Evolutionary conservation across 2,888 invertebrate species (phyloP).

Genomic region (Drosophila borealis): DNA sequence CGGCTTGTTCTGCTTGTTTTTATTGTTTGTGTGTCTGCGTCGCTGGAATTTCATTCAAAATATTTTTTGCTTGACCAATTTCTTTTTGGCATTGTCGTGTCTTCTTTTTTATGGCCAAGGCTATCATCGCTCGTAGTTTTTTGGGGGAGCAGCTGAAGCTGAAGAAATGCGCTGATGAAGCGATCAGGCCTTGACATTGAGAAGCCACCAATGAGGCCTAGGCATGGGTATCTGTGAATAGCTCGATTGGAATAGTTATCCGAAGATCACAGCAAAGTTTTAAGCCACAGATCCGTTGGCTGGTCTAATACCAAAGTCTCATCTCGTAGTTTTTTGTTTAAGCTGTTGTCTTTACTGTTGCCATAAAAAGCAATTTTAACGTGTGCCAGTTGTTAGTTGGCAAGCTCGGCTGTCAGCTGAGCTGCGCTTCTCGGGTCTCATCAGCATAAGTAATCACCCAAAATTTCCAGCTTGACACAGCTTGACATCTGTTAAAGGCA

Average conservation of each 20-base stretch:
- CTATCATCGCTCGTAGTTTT: conserved; percentile 26
- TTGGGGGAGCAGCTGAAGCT: not conserved
- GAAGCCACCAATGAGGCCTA: conserved; percentile 14
- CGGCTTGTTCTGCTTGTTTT: conserved; percentile 41
- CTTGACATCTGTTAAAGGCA: conserved; percentile 71
- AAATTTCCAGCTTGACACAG: conserved; percentile 69
- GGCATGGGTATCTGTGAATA: not conserved
- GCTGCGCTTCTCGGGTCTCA: conserved; percentile 16
- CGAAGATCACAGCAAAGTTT: too few relatives aligned
- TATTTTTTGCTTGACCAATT: conserved; percentile 73
- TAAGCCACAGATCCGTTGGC: not conserved
- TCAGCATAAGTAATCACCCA: conserved; percentile 60
- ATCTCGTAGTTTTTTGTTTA: too few relatives aligned
- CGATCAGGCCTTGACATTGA: conserved; percentile 81
- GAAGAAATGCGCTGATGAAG: conserved; percentile 59
- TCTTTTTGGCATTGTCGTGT: conserved; percentile 65
- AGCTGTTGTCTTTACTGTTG: too few relatives aligned
- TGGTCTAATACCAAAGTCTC: too few relatives aligned
- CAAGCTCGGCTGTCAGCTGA: conserved; percentile 17
- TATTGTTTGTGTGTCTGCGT: conserved; percentile 41
- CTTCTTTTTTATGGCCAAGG: conserved; percentile 44
- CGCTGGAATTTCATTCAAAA: conserved; percentile 77
- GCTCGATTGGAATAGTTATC: too few relatives aligned
- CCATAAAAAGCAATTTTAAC: too few relatives aligned
- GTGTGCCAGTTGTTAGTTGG: not conserved